phyloP scores from a whole-genome alignment of 2,113 vertebrate species.

The Lipotes vexillifer region DNA sequence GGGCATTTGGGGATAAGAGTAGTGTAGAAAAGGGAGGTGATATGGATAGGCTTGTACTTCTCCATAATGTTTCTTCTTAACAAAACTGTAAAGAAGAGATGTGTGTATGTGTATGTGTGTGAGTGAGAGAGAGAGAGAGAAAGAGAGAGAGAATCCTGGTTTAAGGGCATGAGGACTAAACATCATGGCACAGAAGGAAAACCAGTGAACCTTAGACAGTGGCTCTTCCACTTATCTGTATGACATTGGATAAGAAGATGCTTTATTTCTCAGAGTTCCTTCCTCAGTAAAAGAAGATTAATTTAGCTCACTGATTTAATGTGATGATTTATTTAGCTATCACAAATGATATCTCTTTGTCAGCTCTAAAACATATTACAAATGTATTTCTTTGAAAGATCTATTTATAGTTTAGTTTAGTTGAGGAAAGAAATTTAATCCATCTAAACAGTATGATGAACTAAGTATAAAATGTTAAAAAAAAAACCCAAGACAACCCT shows the following conservation, averaged over 20 bases:
- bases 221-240: background rate
- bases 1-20: background rate
- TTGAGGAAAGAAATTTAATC: background rate
- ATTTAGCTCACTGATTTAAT: background rate
- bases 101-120: background rate
- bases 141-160: background rate
- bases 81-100: background rate
- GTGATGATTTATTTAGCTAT: background rate
- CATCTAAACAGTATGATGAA: background rate
- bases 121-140: background rate
- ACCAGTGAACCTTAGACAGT: background rate
- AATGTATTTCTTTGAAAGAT: background rate
- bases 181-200: background rate
- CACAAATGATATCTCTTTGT: background rate
- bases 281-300: background rate
- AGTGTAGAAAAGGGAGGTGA: background rate
- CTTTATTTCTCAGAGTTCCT: background rate
- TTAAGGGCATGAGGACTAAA: background rate
- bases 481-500: background rate
- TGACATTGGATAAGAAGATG: background rate
- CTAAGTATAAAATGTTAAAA: background rate
- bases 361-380: background rate
- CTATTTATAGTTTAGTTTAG: background rate
- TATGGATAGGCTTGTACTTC: background rate
- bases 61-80: background rate